phyloP scores from a whole-genome alignment of 1,140 invertebrate genomes.

The Halesus radiatus region DNA sequence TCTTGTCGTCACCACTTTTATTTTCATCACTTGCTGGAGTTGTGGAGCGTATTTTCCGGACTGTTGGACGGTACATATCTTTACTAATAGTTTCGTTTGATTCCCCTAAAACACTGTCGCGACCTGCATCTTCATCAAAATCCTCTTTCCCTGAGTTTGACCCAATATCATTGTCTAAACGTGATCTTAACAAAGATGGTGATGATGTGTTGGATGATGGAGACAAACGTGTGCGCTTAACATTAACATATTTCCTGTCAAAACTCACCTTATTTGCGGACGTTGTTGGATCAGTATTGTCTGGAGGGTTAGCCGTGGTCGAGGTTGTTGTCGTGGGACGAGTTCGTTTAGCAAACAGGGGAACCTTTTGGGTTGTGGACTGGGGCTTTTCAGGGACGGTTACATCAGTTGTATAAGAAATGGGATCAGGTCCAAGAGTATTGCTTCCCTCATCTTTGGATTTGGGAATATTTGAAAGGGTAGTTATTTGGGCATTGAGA shows the following conservation, averaged over 20 bases:
- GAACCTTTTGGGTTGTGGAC: constrained; percentile 48
- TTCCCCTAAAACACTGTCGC: constrained; percentile 56
- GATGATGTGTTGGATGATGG: constrained; percentile 64
- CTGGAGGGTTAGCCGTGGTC: constrained; percentile 63
- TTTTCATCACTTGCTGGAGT: constrained; percentile 67
- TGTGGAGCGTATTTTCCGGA: constrained; percentile 66
- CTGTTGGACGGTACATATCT: constrained; percentile 29
- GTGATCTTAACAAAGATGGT: constrained; percentile 56
- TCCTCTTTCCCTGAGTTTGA: constrained; percentile 59
- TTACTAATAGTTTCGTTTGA: constrained; percentile 55
- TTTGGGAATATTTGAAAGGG: constrained; percentile 65
- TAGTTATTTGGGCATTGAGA: constrained; percentile 68
- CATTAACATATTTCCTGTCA: constrained; percentile 68
- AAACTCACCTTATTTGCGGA: constrained; percentile 69
- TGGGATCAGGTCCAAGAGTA: constrained; percentile 58
- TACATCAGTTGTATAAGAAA: constrained; percentile 54
- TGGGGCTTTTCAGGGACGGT: constrained; percentile 52
- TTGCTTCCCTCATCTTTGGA: constrained; percentile 59
- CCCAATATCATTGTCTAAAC: constrained; percentile 61
- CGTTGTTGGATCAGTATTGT: constrained; percentile 55
- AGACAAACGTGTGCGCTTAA: constrained; percentile 65
- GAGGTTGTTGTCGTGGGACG: constrained; percentile 61
- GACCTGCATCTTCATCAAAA: constrained; percentile 24
- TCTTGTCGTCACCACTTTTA: constrained; percentile 50
- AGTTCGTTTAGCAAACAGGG: constrained; percentile 52